Evolutionary conservation across 2,113 vertebrate species (phyloP).

Genomic region (Hippocampus barbouri): DNA sequence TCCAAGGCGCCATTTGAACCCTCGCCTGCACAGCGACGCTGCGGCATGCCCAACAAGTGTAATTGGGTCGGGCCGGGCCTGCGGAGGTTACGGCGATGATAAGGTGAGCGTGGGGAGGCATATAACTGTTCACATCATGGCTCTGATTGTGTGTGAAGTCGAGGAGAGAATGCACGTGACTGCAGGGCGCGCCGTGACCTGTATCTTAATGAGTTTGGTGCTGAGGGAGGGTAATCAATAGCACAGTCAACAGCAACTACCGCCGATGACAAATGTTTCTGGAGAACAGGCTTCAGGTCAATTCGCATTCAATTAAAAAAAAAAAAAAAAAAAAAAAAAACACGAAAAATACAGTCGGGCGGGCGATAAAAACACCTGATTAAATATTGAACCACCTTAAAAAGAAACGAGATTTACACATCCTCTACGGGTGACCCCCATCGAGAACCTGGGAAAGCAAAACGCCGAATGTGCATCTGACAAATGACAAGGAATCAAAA

Average conservation of each 20-base stretch:
- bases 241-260: constrained; percentile 34
- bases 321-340: constrained; percentile 30
- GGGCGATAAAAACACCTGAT: background rate
- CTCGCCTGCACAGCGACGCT: constrained; percentile 33
- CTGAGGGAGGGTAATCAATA: constrained; percentile 65
- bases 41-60: constrained; percentile 34
- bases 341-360: background rate
- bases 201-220: constrained; percentile 65
- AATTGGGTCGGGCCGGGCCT: constrained; percentile 57
- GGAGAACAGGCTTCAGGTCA: constrained; percentile 16
- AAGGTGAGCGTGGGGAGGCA: constrained; percentile 45
- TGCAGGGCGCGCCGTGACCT: constrained; percentile 47
- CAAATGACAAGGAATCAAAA: constrained; percentile 55
- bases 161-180: constrained; percentile 32
- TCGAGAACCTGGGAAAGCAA: constrained; percentile 38
- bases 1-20: constrained; percentile 21
- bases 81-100: constrained; percentile 54
- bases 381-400: constrained; percentile 4
- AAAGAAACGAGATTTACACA: background rate
- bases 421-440: background rate
- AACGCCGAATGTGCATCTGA: constrained; percentile 40
- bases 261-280: constrained; percentile 29
- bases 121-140: constrained; percentile 40
- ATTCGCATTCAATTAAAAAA: constrained; percentile 29
- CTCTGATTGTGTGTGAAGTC: constrained; percentile 56